Evolutionary conservation across 2,113 vertebrate genomes (phyloP), one percentile per base, ranked within the genome.

Genomic region (Cyprinodon variegatus): DNA sequence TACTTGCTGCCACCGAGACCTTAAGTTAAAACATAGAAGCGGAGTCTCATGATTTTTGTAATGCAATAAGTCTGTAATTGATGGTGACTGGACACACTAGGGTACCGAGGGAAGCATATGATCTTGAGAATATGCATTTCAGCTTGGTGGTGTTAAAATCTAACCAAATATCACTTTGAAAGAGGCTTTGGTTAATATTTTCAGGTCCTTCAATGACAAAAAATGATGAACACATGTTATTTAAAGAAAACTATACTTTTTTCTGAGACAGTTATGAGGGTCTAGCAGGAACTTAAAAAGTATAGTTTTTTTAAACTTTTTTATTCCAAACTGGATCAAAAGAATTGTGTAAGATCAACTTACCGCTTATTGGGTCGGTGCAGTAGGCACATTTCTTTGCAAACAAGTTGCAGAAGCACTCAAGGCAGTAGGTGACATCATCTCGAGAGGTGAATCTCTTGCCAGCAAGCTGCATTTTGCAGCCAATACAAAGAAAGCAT

Each of bases 1-100:
- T 99, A 99, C 92, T 98, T 99, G 59, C 96, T 98, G 69, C 97
- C 97, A 2, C 97, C 97, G 0, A 98, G 94, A 48, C 97, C 98
- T 99, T 76, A 50, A 22, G 46, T 41, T 15, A 41, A 76, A 40
- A 53, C 48, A 68, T 7, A 36, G 79, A 12, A 77, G 61, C 45
- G 9, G 48, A 77, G 68, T 82, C 84, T 59, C 76, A 84, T 87
- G 88, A 88, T 78, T 15, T 50, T 22, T 50, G 14, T 84, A 82
- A 90, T 70, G 48, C 38, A 84, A 87, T 90, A n/a, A 90, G 1
- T 9, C 22, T 20, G 1, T 86, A 86, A 89, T 72, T 77, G 65
- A 73, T n/a, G 65, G 12, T 75, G 61, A 88, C 76, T 84, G 72
- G 83, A 68, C 41, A 22, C 38, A 57, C 41, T 53, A 65, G 29